Conservation (phyloP, 2,888 invertebrate genomes). For the Hylaea fasciaria region DNA sequence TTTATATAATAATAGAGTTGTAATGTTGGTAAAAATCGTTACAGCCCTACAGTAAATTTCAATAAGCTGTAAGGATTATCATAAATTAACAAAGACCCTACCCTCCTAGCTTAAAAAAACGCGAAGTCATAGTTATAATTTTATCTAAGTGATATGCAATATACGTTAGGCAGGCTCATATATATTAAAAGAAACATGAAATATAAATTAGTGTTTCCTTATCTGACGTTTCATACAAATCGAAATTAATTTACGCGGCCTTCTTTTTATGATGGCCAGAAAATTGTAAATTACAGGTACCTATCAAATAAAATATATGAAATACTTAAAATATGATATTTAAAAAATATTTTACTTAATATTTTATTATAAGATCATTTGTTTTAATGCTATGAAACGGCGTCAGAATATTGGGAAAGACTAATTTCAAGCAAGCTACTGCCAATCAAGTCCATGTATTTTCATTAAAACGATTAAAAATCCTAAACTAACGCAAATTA, state of each 20-base stretch:
- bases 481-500: slow-evolving; percentile 36
- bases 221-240: background rate
- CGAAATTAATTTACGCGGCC: no score
- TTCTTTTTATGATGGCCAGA: no score
- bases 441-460: slow-evolving; percentile 34
- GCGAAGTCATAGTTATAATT: slow-evolving; percentile 60
- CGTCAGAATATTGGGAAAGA: slow-evolving; percentile 16
- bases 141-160: slow-evolving; percentile 82
- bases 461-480: slow-evolving; percentile 24
- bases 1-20: background rate
- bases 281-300: no score
- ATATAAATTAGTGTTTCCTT: slow-evolving; percentile 29
- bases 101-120: slow-evolving; percentile 56
- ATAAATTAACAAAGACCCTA: no score
- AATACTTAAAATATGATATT: no score
- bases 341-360: no score
- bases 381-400: background rate
- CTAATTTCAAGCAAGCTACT: slow-evolving; percentile 35
- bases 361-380: no score
- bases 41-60: slow-evolving; percentile 42
- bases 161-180: slow-evolving; percentile 79
- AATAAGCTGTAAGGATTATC: slow-evolving; percentile 45
- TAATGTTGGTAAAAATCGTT: slow-evolving; percentile 22
- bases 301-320: no score
- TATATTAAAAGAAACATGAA: slow-evolving; percentile 38